A percentile compares a stretch with the other conserved stretches of the same genome.
Conservation (phyloP, 2,113 vertebrate species). For the Condylura cristata region DNA sequence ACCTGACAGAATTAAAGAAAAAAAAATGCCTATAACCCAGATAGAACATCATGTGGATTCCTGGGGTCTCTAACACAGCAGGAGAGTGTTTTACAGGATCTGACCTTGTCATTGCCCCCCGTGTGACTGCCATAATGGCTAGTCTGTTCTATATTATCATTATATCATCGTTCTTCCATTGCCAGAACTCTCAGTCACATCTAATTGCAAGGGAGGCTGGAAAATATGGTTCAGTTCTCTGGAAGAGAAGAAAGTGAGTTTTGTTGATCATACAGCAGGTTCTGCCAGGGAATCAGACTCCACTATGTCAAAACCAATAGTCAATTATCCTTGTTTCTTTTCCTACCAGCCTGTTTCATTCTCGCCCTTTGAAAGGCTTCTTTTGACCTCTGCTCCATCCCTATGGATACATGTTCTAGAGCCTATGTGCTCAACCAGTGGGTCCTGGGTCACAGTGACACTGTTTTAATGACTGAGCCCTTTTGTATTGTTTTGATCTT, state of each 20-base stretch:
- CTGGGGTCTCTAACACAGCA: neutral
- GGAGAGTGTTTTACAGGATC: neutral
- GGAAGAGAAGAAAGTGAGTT: neutral
- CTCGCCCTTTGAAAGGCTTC: neutral
- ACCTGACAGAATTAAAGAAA: constrained; percentile 22
- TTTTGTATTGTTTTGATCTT: neutral
- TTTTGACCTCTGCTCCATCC: neutral
- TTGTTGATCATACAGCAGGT: neutral
- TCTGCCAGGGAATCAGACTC: neutral
- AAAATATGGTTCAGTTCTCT: neutral
- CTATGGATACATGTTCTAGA: neutral
- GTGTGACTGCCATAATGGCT: neutral
- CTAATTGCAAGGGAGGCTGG: neutral
- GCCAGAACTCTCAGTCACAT: neutral
- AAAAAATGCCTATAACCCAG: neutral
- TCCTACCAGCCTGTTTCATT: neutral
- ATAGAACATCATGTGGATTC: neutral
- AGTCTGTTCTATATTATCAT: neutral
- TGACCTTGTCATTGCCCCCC: neutral
- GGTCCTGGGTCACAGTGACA: neutral
- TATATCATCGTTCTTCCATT: neutral
- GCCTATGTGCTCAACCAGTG: no score
- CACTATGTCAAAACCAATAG: neutral
- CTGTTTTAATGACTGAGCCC: neutral
- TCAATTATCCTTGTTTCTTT: neutral